Conservation (phyloP, 2,113 vertebrate species). For the Alethe castanea region DNA sequence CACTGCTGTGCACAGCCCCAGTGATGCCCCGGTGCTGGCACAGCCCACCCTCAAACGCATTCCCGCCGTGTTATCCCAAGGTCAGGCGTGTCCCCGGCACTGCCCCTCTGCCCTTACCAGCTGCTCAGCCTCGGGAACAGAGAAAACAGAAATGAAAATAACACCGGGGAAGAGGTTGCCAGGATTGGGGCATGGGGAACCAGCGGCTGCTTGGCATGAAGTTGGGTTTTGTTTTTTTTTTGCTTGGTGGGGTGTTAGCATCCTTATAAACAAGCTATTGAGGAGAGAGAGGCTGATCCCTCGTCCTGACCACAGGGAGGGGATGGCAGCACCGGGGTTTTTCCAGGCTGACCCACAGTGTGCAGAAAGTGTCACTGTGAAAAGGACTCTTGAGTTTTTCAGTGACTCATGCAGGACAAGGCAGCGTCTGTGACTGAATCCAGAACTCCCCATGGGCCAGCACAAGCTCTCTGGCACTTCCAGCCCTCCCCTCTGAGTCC, state of each 20-base stretch:
- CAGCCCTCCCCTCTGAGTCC: not conserved
- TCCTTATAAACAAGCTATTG: not conserved
- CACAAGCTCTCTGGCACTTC: rapidly evolving
- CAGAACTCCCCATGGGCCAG: not conserved
- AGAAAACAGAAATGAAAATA: not conserved
- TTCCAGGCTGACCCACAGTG: not conserved
- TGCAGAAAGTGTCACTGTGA: not conserved
- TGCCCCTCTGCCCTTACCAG: not conserved
- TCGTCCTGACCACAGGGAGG: not conserved
- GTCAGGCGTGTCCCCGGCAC: rapidly evolving
- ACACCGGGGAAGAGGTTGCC: not conserved
- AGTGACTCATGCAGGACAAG: not conserved
- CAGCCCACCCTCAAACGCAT: rapidly evolving
- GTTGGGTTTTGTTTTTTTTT: not conserved
- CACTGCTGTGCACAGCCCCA: rapidly evolving
- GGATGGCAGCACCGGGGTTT: not conserved
- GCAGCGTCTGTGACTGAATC: not conserved
- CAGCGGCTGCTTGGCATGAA: not conserved
- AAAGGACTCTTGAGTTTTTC: not conserved
- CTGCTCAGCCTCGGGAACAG: not conserved
- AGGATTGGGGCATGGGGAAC: not conserved
- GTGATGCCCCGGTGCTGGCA: rapidly evolving
- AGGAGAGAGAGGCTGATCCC: not conserved
- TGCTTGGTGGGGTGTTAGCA: not conserved
- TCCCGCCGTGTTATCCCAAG: rapidly evolving